Evolutionary conservation across 2,888 invertebrate species (phyloP).

Genomic region (Drosophila putrida): DNA sequence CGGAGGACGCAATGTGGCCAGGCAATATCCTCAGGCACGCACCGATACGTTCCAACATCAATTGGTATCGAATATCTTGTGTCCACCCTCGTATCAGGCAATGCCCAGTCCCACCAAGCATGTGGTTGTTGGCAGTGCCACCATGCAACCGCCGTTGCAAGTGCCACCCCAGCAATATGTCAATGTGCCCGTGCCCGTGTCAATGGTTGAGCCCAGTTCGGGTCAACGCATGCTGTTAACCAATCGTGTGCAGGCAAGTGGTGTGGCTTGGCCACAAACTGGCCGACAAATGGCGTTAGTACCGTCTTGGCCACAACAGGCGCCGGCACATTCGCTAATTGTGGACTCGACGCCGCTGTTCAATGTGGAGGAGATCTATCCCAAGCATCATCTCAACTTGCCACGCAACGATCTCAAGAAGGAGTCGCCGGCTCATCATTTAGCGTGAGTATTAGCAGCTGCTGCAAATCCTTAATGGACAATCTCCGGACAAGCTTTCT

Average conservation of each 20-base stretch:
- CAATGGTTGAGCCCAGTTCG: constrained; percentile 94
- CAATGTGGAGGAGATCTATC: constrained; percentile 87
- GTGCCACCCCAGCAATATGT: constrained; percentile 95
- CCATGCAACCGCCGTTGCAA: constrained; percentile 86
- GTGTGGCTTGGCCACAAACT: constrained; percentile 85
- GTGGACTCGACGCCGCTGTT: constrained; percentile 91
- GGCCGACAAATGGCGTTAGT: constrained; percentile 92
- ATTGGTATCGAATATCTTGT: constrained; percentile 96
- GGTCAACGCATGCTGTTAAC: constrained; percentile 92
- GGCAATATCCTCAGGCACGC: constrained; percentile 89
- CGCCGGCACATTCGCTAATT: constrained; percentile 90
- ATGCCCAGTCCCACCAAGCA: constrained; percentile 88
- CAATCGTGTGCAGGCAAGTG: constrained; percentile 85
- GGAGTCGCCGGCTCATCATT: constrained; percentile 86
- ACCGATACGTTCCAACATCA: constrained; percentile 96
- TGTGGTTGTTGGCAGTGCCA: constrained; percentile 87
- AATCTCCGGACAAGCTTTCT: background rate
- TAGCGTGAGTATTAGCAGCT: constrained; percentile 83
- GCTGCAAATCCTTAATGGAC: background rate
- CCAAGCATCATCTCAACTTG: constrained; percentile 88
- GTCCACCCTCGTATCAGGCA: constrained; percentile 95
- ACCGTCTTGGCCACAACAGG: constrained; percentile 93
- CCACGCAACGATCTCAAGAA: constrained; percentile 87
- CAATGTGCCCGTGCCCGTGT: constrained; percentile 90
- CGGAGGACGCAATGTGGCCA: constrained; percentile 89